Conservation (phyloP, 2,888 invertebrate genomes). For the Magallana nippona region DNA sequence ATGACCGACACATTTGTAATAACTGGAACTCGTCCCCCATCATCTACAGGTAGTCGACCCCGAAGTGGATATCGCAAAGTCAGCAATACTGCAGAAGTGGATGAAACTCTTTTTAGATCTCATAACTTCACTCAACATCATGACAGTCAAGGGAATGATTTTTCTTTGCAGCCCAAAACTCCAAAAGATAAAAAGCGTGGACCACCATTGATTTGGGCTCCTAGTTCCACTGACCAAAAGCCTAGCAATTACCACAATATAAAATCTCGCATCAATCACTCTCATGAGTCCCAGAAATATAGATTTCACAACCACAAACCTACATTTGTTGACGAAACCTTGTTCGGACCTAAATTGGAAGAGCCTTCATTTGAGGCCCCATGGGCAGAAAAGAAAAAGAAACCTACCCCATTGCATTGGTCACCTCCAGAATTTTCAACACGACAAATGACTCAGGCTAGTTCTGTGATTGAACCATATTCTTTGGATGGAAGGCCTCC, state of each 20-base stretch:
- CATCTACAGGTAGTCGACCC: conserved; percentile 47
- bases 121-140: conserved; percentile 50
- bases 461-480: conserved; percentile 53
- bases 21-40: conserved; percentile 59
- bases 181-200: conserved; percentile 48
- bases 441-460: conserved; percentile 55
- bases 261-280: conserved; percentile 4
- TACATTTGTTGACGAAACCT: conserved; percentile 72
- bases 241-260: conserved; percentile 40
- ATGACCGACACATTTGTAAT: conserved; percentile 59
- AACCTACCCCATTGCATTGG: conserved; percentile 47
- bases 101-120: conserved; percentile 70
- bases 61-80: conserved; percentile 65
- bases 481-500: conserved; percentile 64
- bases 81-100: conserved; percentile 63
- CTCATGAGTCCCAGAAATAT: conserved; percentile 55
- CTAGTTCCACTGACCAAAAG: conserved; percentile 34
- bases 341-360: conserved; percentile 68
- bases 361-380: conserved; percentile 75
- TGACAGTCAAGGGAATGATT: conserved; percentile 26
- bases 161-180: not conserved
- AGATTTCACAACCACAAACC: conserved; percentile 67
- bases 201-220: conserved; percentile 69
- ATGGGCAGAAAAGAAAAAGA: conserved; percentile 68
- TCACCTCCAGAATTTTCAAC: conserved; percentile 41